Evolutionary conservation across 2,888 invertebrate genomes (phyloP), one percentile per base, ranked within the genome.

Genomic region (Meloe dianella): DNA sequence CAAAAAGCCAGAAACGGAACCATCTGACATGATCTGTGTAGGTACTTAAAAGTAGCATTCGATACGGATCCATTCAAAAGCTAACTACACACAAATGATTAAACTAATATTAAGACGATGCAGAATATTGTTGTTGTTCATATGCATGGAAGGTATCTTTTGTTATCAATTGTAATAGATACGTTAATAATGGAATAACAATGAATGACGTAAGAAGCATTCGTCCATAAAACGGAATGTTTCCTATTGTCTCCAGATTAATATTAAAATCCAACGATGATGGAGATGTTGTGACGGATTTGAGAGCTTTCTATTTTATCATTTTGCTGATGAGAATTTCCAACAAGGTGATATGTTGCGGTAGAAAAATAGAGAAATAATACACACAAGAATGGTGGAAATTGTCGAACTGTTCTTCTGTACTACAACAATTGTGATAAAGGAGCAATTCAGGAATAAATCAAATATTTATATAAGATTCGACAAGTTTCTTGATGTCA

Each of bases 241-340:
- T 51, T 51, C 24, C 51, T 14, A 51, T 51, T 51, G 51, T 51
- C 24, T 51, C 51, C 22, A 24, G 51, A 51, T 51, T 51, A 51
- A 51, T 51, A 22, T 51, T 41, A 24, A 10, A 51, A 8, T 24
- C 51, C 22, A 51, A 51, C 24, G 24, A 5, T 24, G 22, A 22
- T 24, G 12, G 22, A 22, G 51, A 51, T 20, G 47, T 5, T 20
- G 47, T 51, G 51, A 51, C 22, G 51, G 51, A 51, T 24, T 51
- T 51, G 24, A 22, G 24, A 51, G 68, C 65, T 65, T 51, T 68
- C 65, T 35, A 64, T 65, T 61, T 65, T 65, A 68, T 68, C 63
- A 68, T 65, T 63, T 22, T 35, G 41, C 61, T 57, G 60, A 64
- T 60, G 60, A 29, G 57, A 65, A 64, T 61, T 60, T 65, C 60